These are phyloP conservation scores for Anguilla obscura DNA, from an alignment of 2,797 vertebrate genomes.

Conservation along the genomic window DNA sequence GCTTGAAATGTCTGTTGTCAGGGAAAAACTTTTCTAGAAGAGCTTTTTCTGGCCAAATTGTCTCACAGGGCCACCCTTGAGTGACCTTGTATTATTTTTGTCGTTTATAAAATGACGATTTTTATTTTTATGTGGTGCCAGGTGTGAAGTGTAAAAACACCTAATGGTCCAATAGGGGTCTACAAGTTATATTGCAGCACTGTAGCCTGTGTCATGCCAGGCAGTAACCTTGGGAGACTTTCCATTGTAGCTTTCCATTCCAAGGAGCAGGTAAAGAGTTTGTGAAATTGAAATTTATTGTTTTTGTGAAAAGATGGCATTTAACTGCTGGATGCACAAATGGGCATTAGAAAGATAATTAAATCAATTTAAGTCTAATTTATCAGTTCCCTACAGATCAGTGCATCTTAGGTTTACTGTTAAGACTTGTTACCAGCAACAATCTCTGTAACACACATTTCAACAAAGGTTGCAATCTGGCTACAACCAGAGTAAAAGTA, in stretches of 20 bases:
- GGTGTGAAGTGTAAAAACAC: neutral
- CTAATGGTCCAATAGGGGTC: neutral
- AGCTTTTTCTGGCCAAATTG: constrained; percentile 17
- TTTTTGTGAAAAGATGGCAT: neutral
- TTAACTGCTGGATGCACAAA: neutral
- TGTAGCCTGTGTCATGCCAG: neutral
- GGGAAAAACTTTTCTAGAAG: constrained; percentile 10
- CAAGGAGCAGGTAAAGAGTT: neutral
- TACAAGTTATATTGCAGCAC: neutral
- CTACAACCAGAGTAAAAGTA: neutral
- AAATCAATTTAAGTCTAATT: neutral
- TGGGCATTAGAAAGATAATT: neutral
- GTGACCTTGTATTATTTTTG: neutral
- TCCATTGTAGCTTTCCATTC: neutral
- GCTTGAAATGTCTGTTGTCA: neutral
- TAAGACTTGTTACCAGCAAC: neutral
- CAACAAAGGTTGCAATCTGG: neutral
- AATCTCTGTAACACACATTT: constrained; percentile 4
- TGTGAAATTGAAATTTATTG: neutral
- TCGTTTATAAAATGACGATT: neutral
- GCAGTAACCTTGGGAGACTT: neutral
- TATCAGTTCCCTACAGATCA: neutral
- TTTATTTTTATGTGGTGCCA: neutral
- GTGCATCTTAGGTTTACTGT: neutral
- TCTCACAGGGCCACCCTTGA: constrained; percentile 7